phyloP scores from a whole-genome alignment of 2,797 vertebrate species.

The Enteromius unitaeniatus region DNA sequence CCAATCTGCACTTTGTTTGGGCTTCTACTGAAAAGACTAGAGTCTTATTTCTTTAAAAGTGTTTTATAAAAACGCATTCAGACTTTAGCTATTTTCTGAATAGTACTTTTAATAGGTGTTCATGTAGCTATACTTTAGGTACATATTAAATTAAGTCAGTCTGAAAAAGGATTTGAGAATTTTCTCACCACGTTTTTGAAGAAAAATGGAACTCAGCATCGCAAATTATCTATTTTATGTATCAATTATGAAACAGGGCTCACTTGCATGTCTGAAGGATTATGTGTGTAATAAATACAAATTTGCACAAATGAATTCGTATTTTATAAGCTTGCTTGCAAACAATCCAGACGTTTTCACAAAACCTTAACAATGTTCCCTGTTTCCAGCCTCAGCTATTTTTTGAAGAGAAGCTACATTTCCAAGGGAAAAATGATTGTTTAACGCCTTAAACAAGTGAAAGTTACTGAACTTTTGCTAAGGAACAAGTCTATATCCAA shows the following conservation, averaged over 20 bases:
- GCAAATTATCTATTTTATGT: background rate
- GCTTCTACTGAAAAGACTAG: background rate
- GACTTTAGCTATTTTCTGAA: background rate
- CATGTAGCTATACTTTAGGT: background rate
- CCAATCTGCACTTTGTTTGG: background rate
- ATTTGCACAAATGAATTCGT: background rate
- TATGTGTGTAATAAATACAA: background rate
- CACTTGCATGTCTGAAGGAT: background rate
- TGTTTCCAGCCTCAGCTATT: background rate
- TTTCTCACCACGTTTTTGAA: background rate
- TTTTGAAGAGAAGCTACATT: background rate
- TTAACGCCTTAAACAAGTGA: background rate
- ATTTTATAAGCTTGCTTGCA: background rate
- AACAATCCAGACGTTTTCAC: background rate
- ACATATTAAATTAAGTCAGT: background rate
- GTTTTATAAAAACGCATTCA: background rate
- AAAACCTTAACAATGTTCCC: background rate
- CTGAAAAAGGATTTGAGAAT: background rate
- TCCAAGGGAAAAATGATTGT: background rate
- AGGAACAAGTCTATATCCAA: background rate
- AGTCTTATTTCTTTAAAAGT: background rate
- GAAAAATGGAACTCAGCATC: background rate
- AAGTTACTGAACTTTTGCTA: background rate
- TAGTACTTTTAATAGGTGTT: background rate
- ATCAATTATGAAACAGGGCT: background rate